Evolutionary conservation across 2,888 invertebrate genomes (phyloP), one percentile per base, ranked within the genome.

Genomic region (Drosophila macrospina): DNA sequence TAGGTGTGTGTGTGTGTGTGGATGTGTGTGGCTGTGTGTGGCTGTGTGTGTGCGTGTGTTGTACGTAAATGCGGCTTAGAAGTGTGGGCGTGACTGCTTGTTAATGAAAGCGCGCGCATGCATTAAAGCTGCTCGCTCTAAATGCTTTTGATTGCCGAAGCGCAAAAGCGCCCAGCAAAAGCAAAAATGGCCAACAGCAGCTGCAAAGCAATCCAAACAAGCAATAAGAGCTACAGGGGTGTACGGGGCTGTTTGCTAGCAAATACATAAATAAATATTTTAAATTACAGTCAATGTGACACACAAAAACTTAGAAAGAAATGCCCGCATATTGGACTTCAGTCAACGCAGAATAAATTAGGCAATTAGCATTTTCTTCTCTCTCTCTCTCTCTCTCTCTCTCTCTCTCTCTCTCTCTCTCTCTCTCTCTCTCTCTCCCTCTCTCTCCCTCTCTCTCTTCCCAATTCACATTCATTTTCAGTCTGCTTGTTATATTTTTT

Each of bases 61-160:
- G 64, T 74, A 74, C 69, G 62, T 71, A 82, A 77, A 76, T 81
- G 61, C 79, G 71, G 84, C 85, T 88, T 88, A 88, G 88, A 84
- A 76, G 74, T 60, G 76, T 67, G 67, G 78, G 83, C 80, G 81
- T 68, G 84, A 47, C 60, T 50, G 81, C 71, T 75, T 86, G 88
- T 88, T 83, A 83, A 83, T 83, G 83, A 86, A 84, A 84, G 88
- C 80, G 86, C 88, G 85, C 82, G 85, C 85, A 85, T 85, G 89
- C 85, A 85, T 85, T 85, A 88, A 85, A 85, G 85, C 89, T 74
- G 69, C 72, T 73, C 66, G n/a, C n/a, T 74, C 66, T 65, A 85
- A 88, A 88, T 88, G 87, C 86, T 85, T 85, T 85, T 85, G 85
- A 85, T 79, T 84, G 85, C 66, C 81, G 82, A 85, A 81, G 85